A percentile compares a stretch with the other conserved stretches of the same genome.
phyloP scores from a whole-genome alignment of 2,888 invertebrate species.

The Cotesia congregata region DNA sequence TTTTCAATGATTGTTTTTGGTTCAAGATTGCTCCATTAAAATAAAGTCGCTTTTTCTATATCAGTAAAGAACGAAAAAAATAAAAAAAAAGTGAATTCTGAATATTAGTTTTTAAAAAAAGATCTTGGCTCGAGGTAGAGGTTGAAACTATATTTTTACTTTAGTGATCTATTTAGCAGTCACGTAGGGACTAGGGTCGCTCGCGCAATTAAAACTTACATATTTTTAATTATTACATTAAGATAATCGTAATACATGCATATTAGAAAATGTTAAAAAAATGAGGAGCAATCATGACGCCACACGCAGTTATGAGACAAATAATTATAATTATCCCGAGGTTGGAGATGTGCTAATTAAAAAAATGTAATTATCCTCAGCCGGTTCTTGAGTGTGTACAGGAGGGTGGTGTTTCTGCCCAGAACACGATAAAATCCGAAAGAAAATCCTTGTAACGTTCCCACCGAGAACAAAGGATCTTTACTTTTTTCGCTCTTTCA shows the following conservation, averaged over 20 bases:
- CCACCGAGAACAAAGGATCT: conserved; percentile 43
- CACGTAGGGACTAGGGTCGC: too few species aligned
- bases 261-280: conserved; percentile 23
- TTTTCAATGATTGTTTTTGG: too few species aligned
- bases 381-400: conserved; percentile 44
- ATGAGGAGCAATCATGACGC: conserved; percentile 38
- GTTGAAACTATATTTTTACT: too few species aligned
- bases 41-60: too few species aligned
- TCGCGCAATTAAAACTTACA: too few species aligned
- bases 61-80: too few species aligned
- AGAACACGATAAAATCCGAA: conserved; percentile 16
- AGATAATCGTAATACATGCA: not conserved
- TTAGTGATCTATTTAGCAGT: too few species aligned
- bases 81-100: too few species aligned
- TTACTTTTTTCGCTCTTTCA: not conserved
- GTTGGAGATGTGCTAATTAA: conserved; percentile 45
- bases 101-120: too few species aligned
- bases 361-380: conserved; percentile 53
- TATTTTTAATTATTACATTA: not conserved
- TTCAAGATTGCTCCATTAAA: too few species aligned
- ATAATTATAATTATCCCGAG: conserved; percentile 42
- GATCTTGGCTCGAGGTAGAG: too few species aligned
- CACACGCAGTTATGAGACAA: conserved; percentile 37
- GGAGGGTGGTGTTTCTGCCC: conserved; percentile 23
- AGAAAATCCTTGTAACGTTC: conserved; percentile 52